Conservation (phyloP, 2,113 vertebrate species). For the Erythrocercus mccallii region DNA sequence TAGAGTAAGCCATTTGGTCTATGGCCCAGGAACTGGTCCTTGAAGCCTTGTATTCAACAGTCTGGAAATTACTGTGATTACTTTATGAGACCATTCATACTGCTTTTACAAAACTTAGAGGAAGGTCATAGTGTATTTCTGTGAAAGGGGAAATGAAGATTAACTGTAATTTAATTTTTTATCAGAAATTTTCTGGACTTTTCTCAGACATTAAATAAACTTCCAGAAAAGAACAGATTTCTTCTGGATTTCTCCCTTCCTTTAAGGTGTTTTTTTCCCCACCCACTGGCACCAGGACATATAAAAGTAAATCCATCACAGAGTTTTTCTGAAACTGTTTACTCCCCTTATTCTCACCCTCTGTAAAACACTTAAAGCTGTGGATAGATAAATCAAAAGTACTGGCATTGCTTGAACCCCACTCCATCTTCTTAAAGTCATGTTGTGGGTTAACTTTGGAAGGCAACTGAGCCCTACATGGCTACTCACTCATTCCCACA, state of each 20-base stretch:
- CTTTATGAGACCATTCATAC: background rate
- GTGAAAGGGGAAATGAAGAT: background rate
- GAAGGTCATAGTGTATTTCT: background rate
- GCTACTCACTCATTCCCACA: fast-evolving
- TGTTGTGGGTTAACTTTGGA: background rate
- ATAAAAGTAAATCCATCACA: background rate
- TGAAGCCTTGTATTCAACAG: background rate
- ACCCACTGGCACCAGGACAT: background rate
- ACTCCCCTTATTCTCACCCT: background rate
- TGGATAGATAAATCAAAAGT: background rate
- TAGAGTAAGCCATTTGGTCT: background rate
- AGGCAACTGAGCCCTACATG: background rate
- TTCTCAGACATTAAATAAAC: background rate
- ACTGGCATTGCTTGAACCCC: background rate
- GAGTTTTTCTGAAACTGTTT: background rate
- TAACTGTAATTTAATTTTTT: background rate
- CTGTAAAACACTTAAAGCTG: background rate
- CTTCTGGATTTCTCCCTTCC: background rate
- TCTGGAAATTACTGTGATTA: background rate
- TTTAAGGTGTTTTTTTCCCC: background rate
- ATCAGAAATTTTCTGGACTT: background rate
- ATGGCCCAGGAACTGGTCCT: background rate
- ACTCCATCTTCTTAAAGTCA: background rate
- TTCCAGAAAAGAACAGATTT: background rate
- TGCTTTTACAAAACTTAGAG: background rate